A percentile compares a stretch with the other conserved stretches of the same genome.
These are phyloP conservation scores for Todiramphus saurophagus DNA, from an alignment of 2,113 vertebrate genomes.

Conservation along the genomic window DNA sequence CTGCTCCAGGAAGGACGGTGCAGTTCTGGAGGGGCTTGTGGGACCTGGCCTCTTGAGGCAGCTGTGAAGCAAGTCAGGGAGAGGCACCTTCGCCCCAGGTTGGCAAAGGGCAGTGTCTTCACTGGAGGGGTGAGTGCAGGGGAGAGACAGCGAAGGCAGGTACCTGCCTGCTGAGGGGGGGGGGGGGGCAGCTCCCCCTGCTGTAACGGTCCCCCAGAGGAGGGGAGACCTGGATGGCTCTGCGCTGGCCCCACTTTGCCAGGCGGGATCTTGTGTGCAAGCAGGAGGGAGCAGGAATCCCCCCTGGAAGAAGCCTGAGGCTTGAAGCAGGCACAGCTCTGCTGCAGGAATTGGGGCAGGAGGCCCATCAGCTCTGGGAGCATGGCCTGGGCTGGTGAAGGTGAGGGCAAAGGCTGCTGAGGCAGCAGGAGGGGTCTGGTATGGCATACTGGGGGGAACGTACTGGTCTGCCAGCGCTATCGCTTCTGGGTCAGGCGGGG, in stretches of 20 bases:
- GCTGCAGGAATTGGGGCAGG: not conserved
- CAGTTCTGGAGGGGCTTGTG: not conserved
- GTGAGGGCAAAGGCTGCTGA: not conserved
- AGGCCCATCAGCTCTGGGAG: not conserved
- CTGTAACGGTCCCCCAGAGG: fast-evolving
- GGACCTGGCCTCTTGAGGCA: not conserved
- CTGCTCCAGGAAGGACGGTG: not conserved
- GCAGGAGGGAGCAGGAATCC: not conserved
- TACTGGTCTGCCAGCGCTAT: constrained; percentile 85
- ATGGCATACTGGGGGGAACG: not conserved
- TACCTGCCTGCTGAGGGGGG: not conserved
- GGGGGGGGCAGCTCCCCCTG: not conserved
- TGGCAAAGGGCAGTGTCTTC: not conserved
- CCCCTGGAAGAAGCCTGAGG: not conserved
- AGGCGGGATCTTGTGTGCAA: not conserved
- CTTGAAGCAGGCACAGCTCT: fast-evolving
- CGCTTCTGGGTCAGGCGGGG: constrained; percentile 86
- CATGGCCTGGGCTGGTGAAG: not conserved
- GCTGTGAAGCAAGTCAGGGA: not conserved
- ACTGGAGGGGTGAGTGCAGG: not conserved
- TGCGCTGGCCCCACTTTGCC: not conserved
- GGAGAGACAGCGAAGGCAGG: not conserved
- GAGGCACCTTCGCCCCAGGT: fast-evolving
- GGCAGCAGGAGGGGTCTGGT: fast-evolving
- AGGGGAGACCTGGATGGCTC: not conserved